These are phyloP conservation scores for Frankliniella intonsa DNA, from an alignment of 2,888 invertebrate genomes.

Conservation along the genomic window DNA sequence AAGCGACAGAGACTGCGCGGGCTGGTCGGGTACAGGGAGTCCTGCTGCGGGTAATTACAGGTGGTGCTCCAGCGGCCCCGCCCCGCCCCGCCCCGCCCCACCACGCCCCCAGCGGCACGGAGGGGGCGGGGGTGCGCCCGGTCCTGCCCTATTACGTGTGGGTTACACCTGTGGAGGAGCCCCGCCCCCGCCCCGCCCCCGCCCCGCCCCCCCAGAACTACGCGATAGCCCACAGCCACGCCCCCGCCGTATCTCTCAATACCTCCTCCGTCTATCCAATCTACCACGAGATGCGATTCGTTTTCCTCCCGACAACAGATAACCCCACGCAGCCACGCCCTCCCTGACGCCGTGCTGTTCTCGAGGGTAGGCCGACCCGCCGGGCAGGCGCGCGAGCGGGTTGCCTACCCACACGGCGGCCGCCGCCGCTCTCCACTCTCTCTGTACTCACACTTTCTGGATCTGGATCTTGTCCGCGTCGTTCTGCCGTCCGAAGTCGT, in stretches of 20 bases:
- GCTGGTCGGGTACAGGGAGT: no score
- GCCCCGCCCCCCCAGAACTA: background rate
- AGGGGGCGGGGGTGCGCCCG: background rate
- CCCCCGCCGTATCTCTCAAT: background rate
- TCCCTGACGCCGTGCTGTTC: no score
- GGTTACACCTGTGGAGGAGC: background rate
- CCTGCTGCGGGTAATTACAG: background rate
- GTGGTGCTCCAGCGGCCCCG: background rate
- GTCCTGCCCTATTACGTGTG: background rate
- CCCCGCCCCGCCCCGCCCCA: background rate
- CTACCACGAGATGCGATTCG: no score
- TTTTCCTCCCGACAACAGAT: no score
- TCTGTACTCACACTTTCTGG: slow-evolving; percentile 95
- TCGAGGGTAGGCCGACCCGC: no score
- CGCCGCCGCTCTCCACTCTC: no score
- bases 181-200: background rate
- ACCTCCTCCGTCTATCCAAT: no score
- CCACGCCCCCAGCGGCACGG: background rate
- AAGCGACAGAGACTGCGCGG: no score
- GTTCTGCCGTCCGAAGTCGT: slow-evolving; percentile 89
- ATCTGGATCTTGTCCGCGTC: slow-evolving; percentile 96
- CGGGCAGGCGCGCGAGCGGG: no score
- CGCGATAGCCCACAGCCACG: background rate
- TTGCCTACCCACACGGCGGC: no score
- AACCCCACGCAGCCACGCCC: no score